A percentile compares a stretch with the other conserved stretches of the same genome.
phyloP scores from a whole-genome alignment of 2,113 vertebrate genomes.

The Rhinolophus sinicus region DNA sequence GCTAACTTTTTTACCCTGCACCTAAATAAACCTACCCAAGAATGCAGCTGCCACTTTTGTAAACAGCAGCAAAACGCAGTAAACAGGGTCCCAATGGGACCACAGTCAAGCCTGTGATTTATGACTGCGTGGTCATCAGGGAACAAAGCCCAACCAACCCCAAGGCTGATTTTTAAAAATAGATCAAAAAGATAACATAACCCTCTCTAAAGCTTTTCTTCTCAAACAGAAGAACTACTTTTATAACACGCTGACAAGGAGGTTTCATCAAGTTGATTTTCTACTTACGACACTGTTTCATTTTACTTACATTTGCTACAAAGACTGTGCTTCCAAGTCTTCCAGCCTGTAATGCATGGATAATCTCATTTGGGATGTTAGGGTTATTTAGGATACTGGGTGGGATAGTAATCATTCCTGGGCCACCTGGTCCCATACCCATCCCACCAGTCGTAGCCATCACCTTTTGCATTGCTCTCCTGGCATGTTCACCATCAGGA shows the following conservation, averaged over 20 bases:
- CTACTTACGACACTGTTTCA: neutral
- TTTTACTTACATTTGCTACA: slow-evolving; percentile 94
- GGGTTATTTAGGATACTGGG: slow-evolving; percentile 97
- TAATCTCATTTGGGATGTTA: slow-evolving; percentile 97
- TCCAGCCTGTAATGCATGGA: slow-evolving; percentile 96
- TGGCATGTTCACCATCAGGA: slow-evolving; percentile 94
- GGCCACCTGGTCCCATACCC: slow-evolving; percentile 91
- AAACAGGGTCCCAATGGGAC: neutral
- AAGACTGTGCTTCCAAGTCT: slow-evolving; percentile 97
- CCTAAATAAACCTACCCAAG: neutral
- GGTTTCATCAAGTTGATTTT: neutral
- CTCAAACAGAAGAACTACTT: neutral
- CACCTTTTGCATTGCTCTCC: slow-evolving; percentile 94
- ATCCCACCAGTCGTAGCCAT: slow-evolving; percentile 87
- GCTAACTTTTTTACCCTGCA: neutral
- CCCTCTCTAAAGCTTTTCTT: neutral
- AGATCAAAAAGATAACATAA: neutral
- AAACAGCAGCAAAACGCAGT: neutral
- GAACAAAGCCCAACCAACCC: neutral
- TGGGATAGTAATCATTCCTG: slow-evolving; percentile 94
- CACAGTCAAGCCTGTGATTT: neutral
- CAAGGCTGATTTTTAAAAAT: neutral
- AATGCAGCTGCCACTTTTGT: neutral
- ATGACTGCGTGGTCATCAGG: neutral
- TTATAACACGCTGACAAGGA: neutral